Conservation (phyloP, 2,797 vertebrate genomes). For the Sphaeramia orbicularis region DNA sequence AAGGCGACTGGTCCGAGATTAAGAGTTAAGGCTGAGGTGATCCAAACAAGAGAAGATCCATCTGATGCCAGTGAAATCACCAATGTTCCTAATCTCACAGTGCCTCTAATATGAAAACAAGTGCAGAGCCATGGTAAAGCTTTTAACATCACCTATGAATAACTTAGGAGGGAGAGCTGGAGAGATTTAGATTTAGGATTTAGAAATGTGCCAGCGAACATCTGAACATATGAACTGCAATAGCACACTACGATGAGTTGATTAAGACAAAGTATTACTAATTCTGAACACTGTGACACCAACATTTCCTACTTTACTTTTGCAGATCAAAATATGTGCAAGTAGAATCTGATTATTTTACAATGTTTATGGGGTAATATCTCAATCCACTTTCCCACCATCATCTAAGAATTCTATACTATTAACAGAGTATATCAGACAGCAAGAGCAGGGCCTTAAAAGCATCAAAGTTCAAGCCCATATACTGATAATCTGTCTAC, state of each 20-base stretch:
- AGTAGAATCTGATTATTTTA: constrained; percentile 4
- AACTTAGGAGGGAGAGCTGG: constrained; percentile 3
- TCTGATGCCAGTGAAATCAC: constrained; percentile 68
- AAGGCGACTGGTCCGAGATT: constrained; percentile 75
- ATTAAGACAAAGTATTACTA: constrained; percentile 26
- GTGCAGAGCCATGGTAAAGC: constrained; percentile 52
- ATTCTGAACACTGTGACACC: background rate
- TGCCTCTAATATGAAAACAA: constrained; percentile 36
- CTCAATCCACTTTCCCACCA: constrained; percentile 20
- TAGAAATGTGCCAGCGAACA: constrained; percentile 9
- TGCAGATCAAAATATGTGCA: constrained; percentile 26
- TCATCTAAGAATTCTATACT: background rate
- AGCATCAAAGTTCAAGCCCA: constrained; percentile 17
- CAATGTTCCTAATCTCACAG: constrained; percentile 75
- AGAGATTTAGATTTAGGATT: constrained; percentile 6
- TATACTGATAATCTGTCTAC: constrained; percentile 34
- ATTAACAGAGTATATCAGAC: constrained; percentile 15
- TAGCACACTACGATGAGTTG: constrained; percentile 1
- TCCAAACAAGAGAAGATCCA: constrained; percentile 75
- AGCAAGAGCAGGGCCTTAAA: constrained; percentile 31
- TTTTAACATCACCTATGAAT: constrained; percentile 23
- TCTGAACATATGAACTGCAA: constrained; percentile 9
- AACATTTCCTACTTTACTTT: constrained; percentile 4
- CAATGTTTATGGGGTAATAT: constrained; percentile 13
- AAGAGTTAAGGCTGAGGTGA: constrained; percentile 95